phyloP scores from a whole-genome alignment of 2,113 vertebrate genomes.

The Microtus richardsoni region DNA sequence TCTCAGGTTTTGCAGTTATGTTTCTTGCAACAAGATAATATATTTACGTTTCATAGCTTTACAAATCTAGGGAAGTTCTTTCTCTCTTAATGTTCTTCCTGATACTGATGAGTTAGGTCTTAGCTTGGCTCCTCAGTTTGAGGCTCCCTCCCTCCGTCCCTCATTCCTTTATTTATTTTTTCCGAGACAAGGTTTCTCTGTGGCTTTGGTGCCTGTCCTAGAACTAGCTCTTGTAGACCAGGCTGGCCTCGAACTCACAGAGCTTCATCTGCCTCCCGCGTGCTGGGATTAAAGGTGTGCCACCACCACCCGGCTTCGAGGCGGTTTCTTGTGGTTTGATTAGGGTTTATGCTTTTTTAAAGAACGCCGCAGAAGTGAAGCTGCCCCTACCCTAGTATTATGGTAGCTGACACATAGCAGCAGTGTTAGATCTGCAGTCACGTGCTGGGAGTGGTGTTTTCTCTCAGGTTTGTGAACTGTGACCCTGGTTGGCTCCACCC shows the following conservation, averaged over 20 bases:
- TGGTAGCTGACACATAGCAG: not conserved
- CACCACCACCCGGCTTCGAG: not conserved
- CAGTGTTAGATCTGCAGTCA: not conserved
- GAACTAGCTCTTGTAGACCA: no score
- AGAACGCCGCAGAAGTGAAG: not conserved
- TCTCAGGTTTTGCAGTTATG: not conserved
- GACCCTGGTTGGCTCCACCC: not conserved
- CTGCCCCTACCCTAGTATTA: not conserved
- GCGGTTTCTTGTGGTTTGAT: not conserved
- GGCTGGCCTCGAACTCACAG: no score
- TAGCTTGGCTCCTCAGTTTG: not conserved
- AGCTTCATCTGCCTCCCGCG: no score
- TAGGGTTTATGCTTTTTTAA: not conserved
- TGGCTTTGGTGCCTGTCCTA: no score
- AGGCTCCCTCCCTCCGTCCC: not conserved
- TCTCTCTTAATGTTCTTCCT: slow-evolving; percentile 36
- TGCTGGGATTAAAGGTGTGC: no score
- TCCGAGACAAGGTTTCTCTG: no score
- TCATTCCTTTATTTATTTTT: no score
- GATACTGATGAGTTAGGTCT: not conserved
- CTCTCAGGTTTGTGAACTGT: slow-evolving; percentile 1
- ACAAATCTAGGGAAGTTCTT: not conserved
- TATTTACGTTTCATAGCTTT: slow-evolving; percentile 36
- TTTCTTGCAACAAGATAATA: not conserved
- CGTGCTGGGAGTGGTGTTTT: not conserved